Evolutionary conservation across 2,113 vertebrate genomes (phyloP), one percentile per base, ranked within the genome.

Genomic region (Progne subis): DNA sequence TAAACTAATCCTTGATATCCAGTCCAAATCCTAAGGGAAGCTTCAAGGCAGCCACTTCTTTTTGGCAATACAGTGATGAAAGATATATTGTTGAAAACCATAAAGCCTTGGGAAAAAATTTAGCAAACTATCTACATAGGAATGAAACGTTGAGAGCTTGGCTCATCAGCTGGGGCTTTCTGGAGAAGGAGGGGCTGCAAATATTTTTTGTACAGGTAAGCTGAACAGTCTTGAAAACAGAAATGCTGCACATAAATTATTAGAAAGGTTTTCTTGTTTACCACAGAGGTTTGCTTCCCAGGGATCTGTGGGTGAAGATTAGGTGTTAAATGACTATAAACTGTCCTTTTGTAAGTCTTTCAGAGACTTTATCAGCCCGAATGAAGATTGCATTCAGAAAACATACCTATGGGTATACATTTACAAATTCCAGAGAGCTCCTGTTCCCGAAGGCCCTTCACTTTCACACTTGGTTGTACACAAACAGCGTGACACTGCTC

Each of bases 71-170:
- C 87, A 76, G 97, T 96, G 98, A 97, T 98, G 97, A 98, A 98
- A 98, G 98, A 98, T 98, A 98, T 98, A 98, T 98, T 98, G 96
- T 95, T 96, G 97, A 97, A 98, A 98, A 95, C 59, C 95, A 94
- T 96, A 95, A 98, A 97, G 96, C 90, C 97, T 97, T 97, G 97
- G 97, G 98, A 97, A 98, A 98, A 97, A 98, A 96, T 93, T 97
- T 94, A 95, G 85, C 92, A 95, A 98, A 95, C 92, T 97, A 97
- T 97, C 97, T 97, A 96, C 96, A 91, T 88, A 87, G 95, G 97
- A 98, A 98, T 97, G 97, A 98, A 98, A 98, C 92, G 97, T 95
- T 98, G 97, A 98, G 97, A 85, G 59, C 82, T 97, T 95, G 96
- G 82, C 95, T 97, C 97, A 96, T 97, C 92, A 97, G 94, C 71